A percentile compares a stretch with the other conserved stretches of the same genome.
phyloP scores from a whole-genome alignment of 2,113 vertebrate genomes.

The Spea bombifrons region DNA sequence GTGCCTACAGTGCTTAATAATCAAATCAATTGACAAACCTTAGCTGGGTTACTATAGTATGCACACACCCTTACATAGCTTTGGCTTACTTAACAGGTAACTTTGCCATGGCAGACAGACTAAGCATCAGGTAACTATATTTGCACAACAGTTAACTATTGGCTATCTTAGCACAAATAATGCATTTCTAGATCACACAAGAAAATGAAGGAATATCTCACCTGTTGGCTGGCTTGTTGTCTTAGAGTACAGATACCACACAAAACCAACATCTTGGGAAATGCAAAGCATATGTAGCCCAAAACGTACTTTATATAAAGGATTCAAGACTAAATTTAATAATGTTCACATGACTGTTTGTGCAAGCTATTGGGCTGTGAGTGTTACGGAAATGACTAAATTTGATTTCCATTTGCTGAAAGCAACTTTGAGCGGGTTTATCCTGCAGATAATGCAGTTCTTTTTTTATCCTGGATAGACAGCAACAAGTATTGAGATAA shows the following conservation, averaged over 20 bases:
- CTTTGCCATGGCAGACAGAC: no score
- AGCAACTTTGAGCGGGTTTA: neutral
- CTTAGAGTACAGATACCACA: conserved; percentile 1
- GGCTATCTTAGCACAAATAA: no score
- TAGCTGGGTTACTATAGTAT: no score
- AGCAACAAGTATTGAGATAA: conserved; percentile 24
- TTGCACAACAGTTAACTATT: no score
- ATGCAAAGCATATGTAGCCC: neutral
- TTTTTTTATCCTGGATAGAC: conserved; percentile 24
- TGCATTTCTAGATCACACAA: no score
- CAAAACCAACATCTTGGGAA: conserved; percentile 10
- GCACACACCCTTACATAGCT: no score
- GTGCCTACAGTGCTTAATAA: no score
- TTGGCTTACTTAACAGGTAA: no score
- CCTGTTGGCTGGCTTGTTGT: neutral
- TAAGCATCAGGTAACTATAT: no score
- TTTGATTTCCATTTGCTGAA: conserved; percentile 35
- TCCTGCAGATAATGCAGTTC: conserved; percentile 26
- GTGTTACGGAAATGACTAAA: conserved; percentile 14
- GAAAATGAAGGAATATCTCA: neutral
- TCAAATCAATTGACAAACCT: no score
- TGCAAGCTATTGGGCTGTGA: neutral
- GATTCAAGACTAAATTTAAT: conserved; percentile 12
- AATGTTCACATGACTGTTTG: conserved; percentile 1
- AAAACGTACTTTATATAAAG: conserved; percentile 24